Conservation (phyloP, 2,113 vertebrate species). For the Emydocephalus ijimae region DNA sequence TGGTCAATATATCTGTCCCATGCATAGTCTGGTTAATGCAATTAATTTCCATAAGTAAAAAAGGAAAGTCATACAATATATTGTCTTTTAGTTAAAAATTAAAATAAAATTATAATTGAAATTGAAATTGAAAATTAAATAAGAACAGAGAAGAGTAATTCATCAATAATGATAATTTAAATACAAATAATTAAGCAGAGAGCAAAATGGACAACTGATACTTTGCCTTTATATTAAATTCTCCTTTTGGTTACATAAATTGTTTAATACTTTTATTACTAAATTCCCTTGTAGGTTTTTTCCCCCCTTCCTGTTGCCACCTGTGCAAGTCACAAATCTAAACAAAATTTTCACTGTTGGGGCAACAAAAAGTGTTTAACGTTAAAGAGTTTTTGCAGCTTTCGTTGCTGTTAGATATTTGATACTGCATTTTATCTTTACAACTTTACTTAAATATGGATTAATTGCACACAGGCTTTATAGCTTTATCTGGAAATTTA, state of each 20-base stretch:
- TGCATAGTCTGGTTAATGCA: not conserved
- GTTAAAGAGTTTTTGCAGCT: not conserved
- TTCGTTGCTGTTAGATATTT: not conserved
- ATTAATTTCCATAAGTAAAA: not conserved
- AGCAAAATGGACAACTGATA: constrained; percentile 32
- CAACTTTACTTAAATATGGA: not conserved
- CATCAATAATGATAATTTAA: constrained; percentile 47
- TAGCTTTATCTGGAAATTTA: not conserved
- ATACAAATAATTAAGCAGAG: constrained; percentile 49
- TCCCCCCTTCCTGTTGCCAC: not conserved
- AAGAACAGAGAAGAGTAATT: constrained; percentile 43
- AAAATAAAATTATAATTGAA: constrained; percentile 31
- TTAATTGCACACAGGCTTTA: not conserved
- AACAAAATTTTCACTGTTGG: not conserved
- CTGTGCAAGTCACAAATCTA: not conserved
- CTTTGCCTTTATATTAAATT: constrained; percentile 44
- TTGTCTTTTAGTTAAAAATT: not conserved
- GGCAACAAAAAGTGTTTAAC: constrained; percentile 4
- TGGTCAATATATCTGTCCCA: not conserved
- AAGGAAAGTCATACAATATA: not conserved
- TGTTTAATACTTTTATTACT: constrained; percentile 15
- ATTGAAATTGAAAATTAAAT: constrained; percentile 48
- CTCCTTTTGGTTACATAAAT: constrained; percentile 8
- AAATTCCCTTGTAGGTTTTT: constrained; percentile 21
- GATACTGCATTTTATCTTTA: not conserved